Evolutionary conservation across 2,888 invertebrate genomes (phyloP).

Genomic region (Ashinkailepas kermadecensis): DNA sequence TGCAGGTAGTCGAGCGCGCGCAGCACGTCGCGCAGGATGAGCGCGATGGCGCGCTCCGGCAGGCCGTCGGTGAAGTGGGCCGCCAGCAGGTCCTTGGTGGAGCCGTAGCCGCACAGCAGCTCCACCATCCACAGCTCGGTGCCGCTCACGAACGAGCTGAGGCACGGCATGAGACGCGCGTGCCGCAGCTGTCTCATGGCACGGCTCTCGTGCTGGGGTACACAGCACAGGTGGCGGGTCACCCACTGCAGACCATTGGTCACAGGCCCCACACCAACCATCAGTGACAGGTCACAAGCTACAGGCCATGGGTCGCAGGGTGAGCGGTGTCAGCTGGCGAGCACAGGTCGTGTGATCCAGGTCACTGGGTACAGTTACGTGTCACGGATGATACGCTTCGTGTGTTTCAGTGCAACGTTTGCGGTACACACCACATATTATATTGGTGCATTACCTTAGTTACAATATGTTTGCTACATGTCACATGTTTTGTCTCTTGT

Average conservation of each 20-base stretch:
- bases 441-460: no score
- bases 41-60: slow-evolving; percentile 70
- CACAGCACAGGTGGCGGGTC: no score
- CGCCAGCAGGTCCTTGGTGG: slow-evolving; percentile 68
- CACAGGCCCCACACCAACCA: slow-evolving; percentile 43
- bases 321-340: neutral
- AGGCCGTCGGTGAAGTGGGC: slow-evolving; percentile 66
- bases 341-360: neutral
- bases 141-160: slow-evolving; percentile 68
- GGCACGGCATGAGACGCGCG: slow-evolving; percentile 65
- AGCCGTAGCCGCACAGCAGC: slow-evolving; percentile 76
- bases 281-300: neutral
- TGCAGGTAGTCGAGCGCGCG: slow-evolving; percentile 77
- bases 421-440: no score
- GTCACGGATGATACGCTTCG: neutral
- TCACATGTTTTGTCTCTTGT: no score
- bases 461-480: no score
- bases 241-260: neutral
- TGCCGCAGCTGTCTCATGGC: slow-evolving; percentile 69
- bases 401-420: no score
- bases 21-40: slow-evolving; percentile 69
- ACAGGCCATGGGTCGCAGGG: neutral
- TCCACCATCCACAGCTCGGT: slow-evolving; percentile 69
- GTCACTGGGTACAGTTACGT: neutral
- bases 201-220: slow-evolving; percentile 64